A percentile compares a stretch with the other conserved stretches of the same genome.
phyloP scores from a whole-genome alignment of 2,888 invertebrate species.

The Campopleginae sp. region DNA sequence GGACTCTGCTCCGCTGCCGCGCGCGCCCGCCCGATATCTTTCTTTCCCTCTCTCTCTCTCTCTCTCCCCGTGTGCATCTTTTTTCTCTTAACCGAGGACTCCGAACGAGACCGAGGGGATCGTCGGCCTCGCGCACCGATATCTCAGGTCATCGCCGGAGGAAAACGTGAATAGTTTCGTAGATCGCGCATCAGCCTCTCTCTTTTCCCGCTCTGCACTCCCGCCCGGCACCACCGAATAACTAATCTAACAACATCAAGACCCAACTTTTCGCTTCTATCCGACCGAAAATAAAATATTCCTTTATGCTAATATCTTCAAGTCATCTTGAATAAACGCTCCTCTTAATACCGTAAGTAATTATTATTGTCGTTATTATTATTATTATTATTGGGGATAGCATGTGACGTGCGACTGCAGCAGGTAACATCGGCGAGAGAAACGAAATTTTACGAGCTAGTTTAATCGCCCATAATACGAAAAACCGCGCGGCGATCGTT shows the following conservation, averaged over 20 bases:
- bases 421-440: conserved; percentile 34
- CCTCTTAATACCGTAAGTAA: conserved; percentile 4
- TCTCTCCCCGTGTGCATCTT: conserved; percentile 40
- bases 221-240: conserved; percentile 36
- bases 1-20: conserved; percentile 49
- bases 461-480: conserved; percentile 29
- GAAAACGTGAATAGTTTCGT: conserved; percentile 64
- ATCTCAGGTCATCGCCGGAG: conserved; percentile 49
- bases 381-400: too few relatives aligned
- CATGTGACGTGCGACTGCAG: conserved; percentile 29
- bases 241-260: conserved; percentile 40
- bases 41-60: conserved; percentile 15
- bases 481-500: conserved; percentile 39
- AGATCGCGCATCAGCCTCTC: conserved; percentile 51
- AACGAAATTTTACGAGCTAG: conserved; percentile 56
- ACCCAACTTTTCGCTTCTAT: conserved; percentile 43
- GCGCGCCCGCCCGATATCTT: conserved; percentile 36
- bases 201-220: neutral
- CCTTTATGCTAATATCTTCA: conserved; percentile 5
- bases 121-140: conserved; percentile 65
- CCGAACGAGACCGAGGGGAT: conserved; percentile 66
- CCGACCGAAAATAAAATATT: conserved; percentile 24
- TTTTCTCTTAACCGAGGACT: conserved; percentile 19
- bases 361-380: conserved; percentile 43
- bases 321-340: conserved; percentile 31